Evolutionary conservation across 2,113 vertebrate species (phyloP).

Genomic region (Cavia aperea): DNA sequence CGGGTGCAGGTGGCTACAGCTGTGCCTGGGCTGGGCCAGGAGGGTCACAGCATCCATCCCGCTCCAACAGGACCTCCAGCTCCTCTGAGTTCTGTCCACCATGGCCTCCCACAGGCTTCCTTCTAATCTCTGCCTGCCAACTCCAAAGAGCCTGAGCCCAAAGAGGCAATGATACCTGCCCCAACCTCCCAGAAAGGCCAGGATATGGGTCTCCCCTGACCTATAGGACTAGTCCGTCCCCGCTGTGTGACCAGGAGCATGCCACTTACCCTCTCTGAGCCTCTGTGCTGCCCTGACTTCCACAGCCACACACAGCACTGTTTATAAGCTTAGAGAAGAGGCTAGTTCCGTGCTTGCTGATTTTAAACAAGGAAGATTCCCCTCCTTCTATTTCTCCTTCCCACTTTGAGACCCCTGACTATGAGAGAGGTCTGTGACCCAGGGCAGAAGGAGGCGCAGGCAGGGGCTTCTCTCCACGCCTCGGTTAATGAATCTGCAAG

Average conservation of each 20-base stretch:
- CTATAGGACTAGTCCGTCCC: neutral
- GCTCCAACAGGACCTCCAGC: neutral
- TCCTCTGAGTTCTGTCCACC: neutral
- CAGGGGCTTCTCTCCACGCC: too few species aligned
- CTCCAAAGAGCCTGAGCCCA: neutral
- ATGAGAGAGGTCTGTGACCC: neutral
- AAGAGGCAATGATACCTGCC: neutral
- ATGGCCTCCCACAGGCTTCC: too few species aligned
- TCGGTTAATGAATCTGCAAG: neutral
- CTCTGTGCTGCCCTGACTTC: neutral
- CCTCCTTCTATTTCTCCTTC: neutral
- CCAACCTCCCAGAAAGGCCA: neutral
- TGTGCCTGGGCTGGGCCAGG: neutral
- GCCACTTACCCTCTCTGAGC: neutral
- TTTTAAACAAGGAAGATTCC: neutral
- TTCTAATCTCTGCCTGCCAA: neutral
- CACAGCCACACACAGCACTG: too few species aligned
- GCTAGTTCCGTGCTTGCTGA: neutral
- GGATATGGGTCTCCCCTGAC: neutral
- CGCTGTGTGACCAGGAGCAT: accelerated
- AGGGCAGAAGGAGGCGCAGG: neutral
- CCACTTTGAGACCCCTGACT: neutral
- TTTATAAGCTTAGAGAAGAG: neutral
- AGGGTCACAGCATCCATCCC: neutral
- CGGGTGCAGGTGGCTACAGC: neutral